Evolutionary conservation across 1,140 invertebrate genomes (phyloP), one percentile per base, ranked within the genome.

Genomic region (Saxidomus purpurata): DNA sequence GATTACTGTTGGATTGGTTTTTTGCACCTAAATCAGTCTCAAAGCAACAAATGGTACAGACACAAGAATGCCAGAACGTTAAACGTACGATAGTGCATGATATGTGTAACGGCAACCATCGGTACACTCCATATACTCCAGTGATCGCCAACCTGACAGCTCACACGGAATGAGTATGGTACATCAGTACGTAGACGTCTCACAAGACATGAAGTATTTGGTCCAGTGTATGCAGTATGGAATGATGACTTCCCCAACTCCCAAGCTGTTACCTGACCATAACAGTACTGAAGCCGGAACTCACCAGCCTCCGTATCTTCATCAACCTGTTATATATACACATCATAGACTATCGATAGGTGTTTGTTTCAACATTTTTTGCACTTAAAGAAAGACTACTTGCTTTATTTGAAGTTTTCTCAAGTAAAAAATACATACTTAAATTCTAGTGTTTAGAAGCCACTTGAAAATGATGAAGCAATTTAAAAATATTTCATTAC

Each of bases 51-150:
- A n/a, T n/a, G n/a, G n/a, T n/a, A n/a, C n/a, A n/a, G n/a, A n/a
- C n/a, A n/a, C n/a, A n/a, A n/a, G n/a, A n/a, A n/a, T n/a, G n/a
- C n/a, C n/a, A n/a, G n/a, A n/a, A n/a, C n/a, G n/a, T n/a, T n/a
- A n/a, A 8, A 15, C 89, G 92, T 89, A 95, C 95, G 91, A 84
- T 95, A 93, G 67, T 94, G 95, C 47, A 87, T 91, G 80, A 95
- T 92, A 17, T 90, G 89, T 36, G 94, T 95, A 31, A 87, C 49
- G 22, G 93, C 93, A 17, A 93, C 86, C 76, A 77, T 90, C 9
- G 94, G 93, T 2, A 95, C 89, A 91, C 94, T 94, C 93, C 93
- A 95, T 25, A 91, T 80, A 80, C 93, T 93, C 94, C 94, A 95
- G 34, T 87, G 87, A 43, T 89, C 85, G 28, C 94, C 94, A 3